These are phyloP conservation scores for Sitobion miscanthi DNA, from an alignment of 1,140 invertebrate species.

Conservation along the genomic window DNA sequence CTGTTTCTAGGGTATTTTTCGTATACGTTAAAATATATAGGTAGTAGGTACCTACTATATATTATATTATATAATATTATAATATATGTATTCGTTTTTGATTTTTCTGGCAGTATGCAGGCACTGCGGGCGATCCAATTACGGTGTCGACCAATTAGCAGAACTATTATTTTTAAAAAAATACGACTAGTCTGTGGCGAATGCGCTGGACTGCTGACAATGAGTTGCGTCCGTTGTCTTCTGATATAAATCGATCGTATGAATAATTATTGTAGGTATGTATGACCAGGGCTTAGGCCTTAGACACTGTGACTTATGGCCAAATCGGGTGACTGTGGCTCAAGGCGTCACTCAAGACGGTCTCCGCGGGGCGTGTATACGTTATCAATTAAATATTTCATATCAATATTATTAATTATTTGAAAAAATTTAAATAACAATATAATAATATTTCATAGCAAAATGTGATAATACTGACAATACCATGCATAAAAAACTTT, in stretches of 20 bases:
- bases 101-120: background rate
- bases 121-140: constrained; percentile 26
- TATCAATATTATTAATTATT: too few relatives aligned
- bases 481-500: too few relatives aligned
- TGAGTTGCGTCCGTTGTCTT: background rate
- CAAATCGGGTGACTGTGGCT: too few relatives aligned
- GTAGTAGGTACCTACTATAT: background rate
- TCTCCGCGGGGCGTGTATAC: too few relatives aligned
- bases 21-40: background rate
- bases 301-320: too few relatives aligned
- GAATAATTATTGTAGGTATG: background rate
- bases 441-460: too few relatives aligned
- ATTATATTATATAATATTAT: background rate
- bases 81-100: background rate
- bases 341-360: too few relatives aligned
- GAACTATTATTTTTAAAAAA: background rate
- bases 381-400: too few relatives aligned
- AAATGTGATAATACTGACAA: too few relatives aligned
- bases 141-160: background rate
- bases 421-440: too few relatives aligned
- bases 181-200: background rate
- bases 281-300: too few relatives aligned
- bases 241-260: background rate
- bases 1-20: background rate
- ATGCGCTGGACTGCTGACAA: background rate